Percentiles rank a stretch among this genome's conserved stretches.
Conservation (phyloP, 2,113 vertebrate species). For the Rhynchopsitta pachyrhyncha region DNA sequence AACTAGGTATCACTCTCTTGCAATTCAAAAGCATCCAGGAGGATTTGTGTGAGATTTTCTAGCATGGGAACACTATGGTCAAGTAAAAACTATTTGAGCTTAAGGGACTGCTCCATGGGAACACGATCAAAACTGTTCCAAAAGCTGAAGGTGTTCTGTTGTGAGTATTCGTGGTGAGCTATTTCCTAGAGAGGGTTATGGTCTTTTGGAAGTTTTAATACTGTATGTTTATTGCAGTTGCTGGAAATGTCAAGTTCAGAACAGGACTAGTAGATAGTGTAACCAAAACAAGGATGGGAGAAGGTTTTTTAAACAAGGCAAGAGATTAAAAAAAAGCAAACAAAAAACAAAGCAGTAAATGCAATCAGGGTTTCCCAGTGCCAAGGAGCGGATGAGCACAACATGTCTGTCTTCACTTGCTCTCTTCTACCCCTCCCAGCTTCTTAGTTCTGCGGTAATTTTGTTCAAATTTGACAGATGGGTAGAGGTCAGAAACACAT, state of each 20-base stretch:
- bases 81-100: neutral
- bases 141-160: neutral
- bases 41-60: neutral
- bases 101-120: neutral
- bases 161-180: neutral
- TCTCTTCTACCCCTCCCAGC: neutral
- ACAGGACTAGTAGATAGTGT: neutral
- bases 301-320: neutral
- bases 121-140: fast-evolving
- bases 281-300: neutral
- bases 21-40: neutral
- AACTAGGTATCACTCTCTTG: neutral
- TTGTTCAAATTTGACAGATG: neutral
- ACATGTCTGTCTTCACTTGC: neutral
- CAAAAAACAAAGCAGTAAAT: neutral
- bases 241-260: neutral
- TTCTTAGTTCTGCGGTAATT: neutral
- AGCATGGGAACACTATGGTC: neutral
- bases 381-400: neutral
- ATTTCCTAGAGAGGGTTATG: neutral
- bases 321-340: neutral
- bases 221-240: neutral
- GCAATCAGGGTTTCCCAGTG: neutral
- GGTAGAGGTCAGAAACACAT: neutral
- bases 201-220: neutral